Conservation (phyloP, 2,888 invertebrate genomes). For the Melanostoma scalare region DNA sequence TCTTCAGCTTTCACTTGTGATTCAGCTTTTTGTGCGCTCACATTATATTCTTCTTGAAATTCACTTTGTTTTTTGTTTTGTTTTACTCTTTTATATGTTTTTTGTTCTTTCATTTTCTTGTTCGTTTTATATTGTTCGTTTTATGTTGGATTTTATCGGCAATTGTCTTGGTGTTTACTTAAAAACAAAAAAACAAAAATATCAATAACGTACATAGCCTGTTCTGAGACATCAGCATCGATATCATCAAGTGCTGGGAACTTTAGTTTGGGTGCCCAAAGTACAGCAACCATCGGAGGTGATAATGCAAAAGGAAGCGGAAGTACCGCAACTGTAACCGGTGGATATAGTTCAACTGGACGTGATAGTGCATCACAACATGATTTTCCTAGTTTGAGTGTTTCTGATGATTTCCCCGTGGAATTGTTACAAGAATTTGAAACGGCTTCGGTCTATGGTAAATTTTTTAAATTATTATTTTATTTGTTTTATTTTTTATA, state of each 20-base stretch:
- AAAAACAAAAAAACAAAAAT: conserved; percentile 30
- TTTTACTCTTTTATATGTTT: conserved; percentile 42
- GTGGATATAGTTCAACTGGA: conserved; percentile 73
- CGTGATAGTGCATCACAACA: conserved; percentile 81
- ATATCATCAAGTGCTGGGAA: conserved; percentile 80
- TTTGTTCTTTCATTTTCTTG: conserved; percentile 41
- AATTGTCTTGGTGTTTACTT: conserved; percentile 54
- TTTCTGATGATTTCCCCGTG: conserved; percentile 82
- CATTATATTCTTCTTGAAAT: conserved; percentile 45
- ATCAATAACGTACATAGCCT: conserved; percentile 76
- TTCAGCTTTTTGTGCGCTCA: conserved; percentile 72
- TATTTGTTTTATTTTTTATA: conserved; percentile 29
- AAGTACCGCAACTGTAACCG: conserved; percentile 63
- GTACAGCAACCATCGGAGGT: conserved; percentile 78
- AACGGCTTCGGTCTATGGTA: conserved; percentile 81
- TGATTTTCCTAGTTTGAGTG: conserved; percentile 83
- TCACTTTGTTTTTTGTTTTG: conserved; percentile 60
- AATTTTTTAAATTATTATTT: conserved; percentile 74
- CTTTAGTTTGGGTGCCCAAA: conserved; percentile 80
- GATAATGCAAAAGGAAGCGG: conserved; percentile 71
- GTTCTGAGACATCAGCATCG: conserved; percentile 82
- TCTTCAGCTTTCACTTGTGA: conserved; percentile 67
- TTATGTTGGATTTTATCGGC: conserved; percentile 53
- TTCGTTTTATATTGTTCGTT: conserved; percentile 35
- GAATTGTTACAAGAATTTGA: conserved; percentile 81